Conservation (phyloP, 2,797 vertebrate species). For the Meda fulgida region DNA sequence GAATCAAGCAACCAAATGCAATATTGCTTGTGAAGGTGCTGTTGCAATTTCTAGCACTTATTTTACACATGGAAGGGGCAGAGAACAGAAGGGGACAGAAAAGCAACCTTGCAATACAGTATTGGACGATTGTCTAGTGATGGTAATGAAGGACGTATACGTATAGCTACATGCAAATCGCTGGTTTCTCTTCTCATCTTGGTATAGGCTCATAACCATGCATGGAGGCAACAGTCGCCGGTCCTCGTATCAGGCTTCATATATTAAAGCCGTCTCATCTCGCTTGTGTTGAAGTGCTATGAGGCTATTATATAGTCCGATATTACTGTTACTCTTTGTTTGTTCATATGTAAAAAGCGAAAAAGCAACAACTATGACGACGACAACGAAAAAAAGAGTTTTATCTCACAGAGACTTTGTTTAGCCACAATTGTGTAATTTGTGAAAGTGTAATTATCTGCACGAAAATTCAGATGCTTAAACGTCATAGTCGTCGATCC, state of each 20-base stretch:
- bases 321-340: slow-evolving; percentile 46
- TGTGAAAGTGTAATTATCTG: slow-evolving; percentile 44
- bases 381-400: neutral
- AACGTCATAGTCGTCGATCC: slow-evolving; percentile 31
- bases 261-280: slow-evolving; percentile 42
- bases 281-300: slow-evolving; percentile 31
- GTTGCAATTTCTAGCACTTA: slow-evolving; percentile 70
- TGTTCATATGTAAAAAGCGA: slow-evolving; percentile 59
- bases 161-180: slow-evolving; percentile 27
- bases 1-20: slow-evolving; percentile 83
- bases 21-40: slow-evolving; percentile 81
- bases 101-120: slow-evolving; percentile 52
- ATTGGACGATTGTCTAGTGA: slow-evolving; percentile 42
- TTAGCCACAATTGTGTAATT: slow-evolving; percentile 36
- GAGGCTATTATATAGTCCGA: slow-evolving; percentile 11
- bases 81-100: slow-evolving; percentile 14
- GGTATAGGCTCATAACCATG: slow-evolving; percentile 38
- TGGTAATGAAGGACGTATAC: slow-evolving; percentile 15
- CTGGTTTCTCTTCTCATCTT: slow-evolving; percentile 36
- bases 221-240: slow-evolving; percentile 4
- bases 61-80: slow-evolving; percentile 63
- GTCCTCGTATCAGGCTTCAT: slow-evolving; percentile 38
- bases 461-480: slow-evolving; percentile 29
- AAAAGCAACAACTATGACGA: slow-evolving; percentile 53
- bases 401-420: slow-evolving; percentile 37